Conservation (phyloP, 1,140 invertebrate genomes). For the Planococcus citri region DNA sequence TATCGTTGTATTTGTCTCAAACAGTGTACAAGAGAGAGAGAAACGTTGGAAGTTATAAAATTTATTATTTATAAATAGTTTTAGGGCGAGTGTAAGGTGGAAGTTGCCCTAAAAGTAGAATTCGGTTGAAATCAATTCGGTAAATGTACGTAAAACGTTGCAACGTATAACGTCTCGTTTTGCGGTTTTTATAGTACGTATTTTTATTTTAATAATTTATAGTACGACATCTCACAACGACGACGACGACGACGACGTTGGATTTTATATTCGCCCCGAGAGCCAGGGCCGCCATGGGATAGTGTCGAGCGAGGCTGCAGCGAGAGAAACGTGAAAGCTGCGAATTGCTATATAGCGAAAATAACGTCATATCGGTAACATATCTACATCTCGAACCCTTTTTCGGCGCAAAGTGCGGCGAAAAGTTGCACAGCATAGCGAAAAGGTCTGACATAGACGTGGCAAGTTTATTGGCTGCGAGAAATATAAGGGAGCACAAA, state of each 20-base stretch:
- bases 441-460: slow-evolving; percentile 2
- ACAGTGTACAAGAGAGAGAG: no score
- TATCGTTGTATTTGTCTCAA: no score
- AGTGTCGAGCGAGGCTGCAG: neutral
- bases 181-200: no score
- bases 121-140: neutral
- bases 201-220: slow-evolving; percentile 9
- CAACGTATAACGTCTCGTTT: neutral
- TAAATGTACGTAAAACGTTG: no score
- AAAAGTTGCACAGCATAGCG: neutral
- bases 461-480: slow-evolving; percentile 14
- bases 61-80: no score
- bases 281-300: no score
- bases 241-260: no score
- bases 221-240: slow-evolving; percentile 6
- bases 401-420: neutral
- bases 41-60: no score
- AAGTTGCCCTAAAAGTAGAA: no score
- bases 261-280: neutral
- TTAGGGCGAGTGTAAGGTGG: no score
- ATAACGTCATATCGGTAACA: neutral
- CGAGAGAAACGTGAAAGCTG: neutral
- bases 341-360: no score
- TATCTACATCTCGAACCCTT: neutral
- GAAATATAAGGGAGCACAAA: neutral